Percentiles rank a stretch among this genome's conserved stretches.
Conservation (phyloP, 2,113 vertebrate species). For the Leucopsar rothschildi region DNA sequence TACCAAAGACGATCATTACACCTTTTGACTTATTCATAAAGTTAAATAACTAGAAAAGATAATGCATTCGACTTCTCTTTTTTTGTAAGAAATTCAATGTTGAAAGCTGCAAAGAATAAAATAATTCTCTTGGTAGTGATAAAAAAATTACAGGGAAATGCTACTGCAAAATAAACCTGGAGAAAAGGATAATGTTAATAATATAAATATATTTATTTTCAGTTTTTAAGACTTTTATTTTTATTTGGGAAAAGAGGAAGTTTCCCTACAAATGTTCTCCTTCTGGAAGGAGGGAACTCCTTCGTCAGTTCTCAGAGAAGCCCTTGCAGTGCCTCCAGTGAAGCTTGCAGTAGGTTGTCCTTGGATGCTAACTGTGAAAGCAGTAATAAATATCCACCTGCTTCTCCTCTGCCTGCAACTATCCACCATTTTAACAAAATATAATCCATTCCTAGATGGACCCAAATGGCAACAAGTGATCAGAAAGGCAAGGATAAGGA, state of each 20-base stretch:
- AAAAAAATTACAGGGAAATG: neutral
- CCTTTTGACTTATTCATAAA: neutral
- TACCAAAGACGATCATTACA: neutral
- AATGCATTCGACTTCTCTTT: neutral
- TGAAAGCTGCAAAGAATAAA: neutral
- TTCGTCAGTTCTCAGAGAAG: neutral
- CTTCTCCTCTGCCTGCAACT: neutral
- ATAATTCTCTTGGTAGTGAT: neutral
- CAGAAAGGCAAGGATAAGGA: neutral
- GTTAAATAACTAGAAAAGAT: slow-evolving; percentile 1
- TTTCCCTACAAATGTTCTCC: neutral
- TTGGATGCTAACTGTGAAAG: neutral
- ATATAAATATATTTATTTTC: neutral
- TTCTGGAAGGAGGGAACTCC: neutral
- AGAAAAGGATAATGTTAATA: neutral
- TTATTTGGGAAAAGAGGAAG: neutral
- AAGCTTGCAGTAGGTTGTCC: neutral
- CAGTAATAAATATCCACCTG: neutral
- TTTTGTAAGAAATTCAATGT: neutral
- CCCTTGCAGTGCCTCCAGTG: neutral
- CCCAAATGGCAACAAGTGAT: neutral
- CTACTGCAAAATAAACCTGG: neutral
- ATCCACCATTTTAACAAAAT: neutral
- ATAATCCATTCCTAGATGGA: neutral
- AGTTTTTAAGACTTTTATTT: neutral